phyloP scores from a whole-genome alignment of 2,113 vertebrate genomes.

The Mobula birostris region DNA sequence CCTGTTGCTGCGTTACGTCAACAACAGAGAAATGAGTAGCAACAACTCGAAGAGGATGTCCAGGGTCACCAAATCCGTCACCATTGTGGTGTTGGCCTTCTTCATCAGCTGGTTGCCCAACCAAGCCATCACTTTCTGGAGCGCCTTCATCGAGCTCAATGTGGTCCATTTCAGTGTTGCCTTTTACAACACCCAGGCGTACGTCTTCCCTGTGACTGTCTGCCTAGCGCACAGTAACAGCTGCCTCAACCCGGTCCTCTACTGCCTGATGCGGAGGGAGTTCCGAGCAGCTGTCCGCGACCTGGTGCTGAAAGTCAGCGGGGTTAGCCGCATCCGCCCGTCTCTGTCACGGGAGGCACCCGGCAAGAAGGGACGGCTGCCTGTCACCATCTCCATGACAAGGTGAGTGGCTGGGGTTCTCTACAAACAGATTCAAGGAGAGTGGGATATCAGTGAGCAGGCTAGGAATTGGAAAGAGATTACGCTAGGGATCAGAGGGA shows the following conservation, averaged over 20 bases:
- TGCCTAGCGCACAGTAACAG: slow-evolving; percentile 69
- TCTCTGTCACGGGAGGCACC: slow-evolving; percentile 40
- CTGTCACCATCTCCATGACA: slow-evolving; percentile 44
- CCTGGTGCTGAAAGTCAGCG: slow-evolving; percentile 54
- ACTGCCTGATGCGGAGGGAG: slow-evolving; percentile 64
- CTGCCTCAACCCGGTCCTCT: slow-evolving; percentile 68
- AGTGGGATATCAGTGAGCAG: too few species aligned
- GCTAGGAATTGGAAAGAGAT: too few species aligned
- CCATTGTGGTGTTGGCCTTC: slow-evolving; percentile 64
- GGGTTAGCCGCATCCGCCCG: slow-evolving; percentile 44
- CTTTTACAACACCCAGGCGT: slow-evolving; percentile 66
- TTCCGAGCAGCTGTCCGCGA: slow-evolving; percentile 58
- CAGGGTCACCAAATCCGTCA: slow-evolving; percentile 62
- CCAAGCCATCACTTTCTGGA: slow-evolving; percentile 67
- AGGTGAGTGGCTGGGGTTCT: neutral
- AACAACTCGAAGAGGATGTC: slow-evolving; percentile 54
- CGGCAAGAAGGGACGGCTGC: slow-evolving; percentile 49
- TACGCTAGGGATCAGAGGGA: too few species aligned
- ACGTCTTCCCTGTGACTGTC: slow-evolving; percentile 63
- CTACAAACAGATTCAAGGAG: neutral
- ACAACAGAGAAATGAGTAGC: slow-evolving; percentile 50
- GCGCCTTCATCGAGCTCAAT: slow-evolving; percentile 66
- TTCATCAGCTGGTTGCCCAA: slow-evolving; percentile 73
- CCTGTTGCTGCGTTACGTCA: slow-evolving; percentile 62
- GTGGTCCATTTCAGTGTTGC: slow-evolving; percentile 63